Conservation (phyloP, 2,797 vertebrate species). For the Spinibarbus caldwelli region DNA sequence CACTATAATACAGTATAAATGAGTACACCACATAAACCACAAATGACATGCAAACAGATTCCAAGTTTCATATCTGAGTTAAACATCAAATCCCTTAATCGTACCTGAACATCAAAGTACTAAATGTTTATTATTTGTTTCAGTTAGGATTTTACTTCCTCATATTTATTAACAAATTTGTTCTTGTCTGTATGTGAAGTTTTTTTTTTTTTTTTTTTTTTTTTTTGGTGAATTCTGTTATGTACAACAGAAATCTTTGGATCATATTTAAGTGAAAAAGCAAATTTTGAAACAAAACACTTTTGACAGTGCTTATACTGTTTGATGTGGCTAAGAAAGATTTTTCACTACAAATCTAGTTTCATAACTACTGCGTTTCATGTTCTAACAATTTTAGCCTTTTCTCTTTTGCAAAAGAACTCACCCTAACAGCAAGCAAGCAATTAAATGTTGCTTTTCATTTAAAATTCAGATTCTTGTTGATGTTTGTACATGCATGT, state of each 20-base stretch:
- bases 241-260: too few species aligned
- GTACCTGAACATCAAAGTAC: neutral
- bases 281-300: too few species aligned
- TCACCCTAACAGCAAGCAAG: too few species aligned
- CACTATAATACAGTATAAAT: too few species aligned
- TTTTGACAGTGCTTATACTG: neutral
- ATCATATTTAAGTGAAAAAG: too few species aligned
- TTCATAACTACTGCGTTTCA: neutral
- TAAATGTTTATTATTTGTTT: neutral
- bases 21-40: neutral
- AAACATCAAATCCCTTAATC: neutral
- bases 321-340: neutral
- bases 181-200: too few species aligned
- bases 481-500: neutral
- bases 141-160: neutral
- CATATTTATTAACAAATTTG: neutral
- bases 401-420: neutral
- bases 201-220: too few species aligned
- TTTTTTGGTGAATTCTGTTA: too few species aligned
- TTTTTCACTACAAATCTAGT: neutral
- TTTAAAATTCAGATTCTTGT: neutral
- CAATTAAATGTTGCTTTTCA: neutral
- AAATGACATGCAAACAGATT: neutral
- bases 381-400: neutral
- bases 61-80: neutral